Evolutionary conservation across 2,797 vertebrate genomes (phyloP), one percentile per base, ranked within the genome.

Genomic region (Crenichthys baileyi): DNA sequence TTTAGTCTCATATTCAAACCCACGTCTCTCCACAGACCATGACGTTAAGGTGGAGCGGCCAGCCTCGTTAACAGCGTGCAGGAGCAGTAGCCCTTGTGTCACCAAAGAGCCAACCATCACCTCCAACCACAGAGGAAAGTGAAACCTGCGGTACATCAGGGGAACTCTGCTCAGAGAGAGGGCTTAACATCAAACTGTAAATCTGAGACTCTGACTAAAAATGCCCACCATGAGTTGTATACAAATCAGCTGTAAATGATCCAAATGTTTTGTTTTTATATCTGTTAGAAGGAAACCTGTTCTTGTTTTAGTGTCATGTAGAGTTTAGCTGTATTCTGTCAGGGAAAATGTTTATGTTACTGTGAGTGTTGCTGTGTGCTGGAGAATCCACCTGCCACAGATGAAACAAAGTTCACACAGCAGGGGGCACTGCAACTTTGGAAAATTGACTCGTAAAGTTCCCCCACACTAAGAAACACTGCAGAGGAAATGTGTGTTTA

Each of bases 11-110:
- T 83, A 24, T 61, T 26, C 65, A 70, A 63, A 60, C 72, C 70
- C 68, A 53, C 63, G 46, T 91, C 50, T 88, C 76, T 86, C 84
- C 60, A 0, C 95, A 99, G 98, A 99, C 73, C 94, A 95, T 24
- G 97, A 97, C 86, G 93, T 94, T 24, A 96, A 95, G 79, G 89
- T 94, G 70, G 97, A 98, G 78, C 95, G 96, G 82, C 93, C 95
- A 73, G 95, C 94, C 78, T 90, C 86, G 48, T 90, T 93, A 85
- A 87, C 1, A 81, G 90, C 61, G 36, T 95, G 89, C 94, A 95
- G 56, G 94, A 97, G 63, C 94, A 94, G 68, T 91, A 95, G 97
- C 81, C 96, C 96, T 8, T 94, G 93, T 92, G 95, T 95, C 78
- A 95, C 95, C 89, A 98, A 97, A 93, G 97, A 97, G 51, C 74